A percentile compares a stretch with the other conserved stretches of the same genome.
Evolutionary conservation across 2,888 invertebrate genomes (phyloP).

Genomic region (Calliphora vomitoria): DNA sequence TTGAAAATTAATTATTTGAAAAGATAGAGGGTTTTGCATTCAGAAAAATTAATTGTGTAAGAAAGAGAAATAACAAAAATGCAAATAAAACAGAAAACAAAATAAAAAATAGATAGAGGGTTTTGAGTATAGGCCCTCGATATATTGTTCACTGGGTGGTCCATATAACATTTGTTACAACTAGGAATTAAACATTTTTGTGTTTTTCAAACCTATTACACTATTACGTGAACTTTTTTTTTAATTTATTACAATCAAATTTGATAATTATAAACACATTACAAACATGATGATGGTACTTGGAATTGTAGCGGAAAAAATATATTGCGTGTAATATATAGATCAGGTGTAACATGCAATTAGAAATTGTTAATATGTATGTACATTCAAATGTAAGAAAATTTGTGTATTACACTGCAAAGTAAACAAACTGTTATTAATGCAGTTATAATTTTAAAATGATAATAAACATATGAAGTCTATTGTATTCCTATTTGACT

Average conservation of each 20-base stretch:
- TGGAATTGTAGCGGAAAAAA: slow-evolving; percentile 4
- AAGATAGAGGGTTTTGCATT: no score
- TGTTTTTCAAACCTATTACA: not conserved
- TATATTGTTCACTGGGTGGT: no score
- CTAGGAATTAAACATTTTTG: not conserved
- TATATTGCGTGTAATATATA: slow-evolving; percentile 46
- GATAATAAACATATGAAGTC: no score
- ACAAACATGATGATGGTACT: slow-evolving; percentile 14
- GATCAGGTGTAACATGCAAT: slow-evolving; percentile 59
- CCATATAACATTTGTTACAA: not conserved
- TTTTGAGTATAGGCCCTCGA: no score
- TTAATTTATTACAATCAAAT: slow-evolving; percentile 16
- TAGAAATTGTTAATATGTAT: not conserved
- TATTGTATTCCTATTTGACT: no score
- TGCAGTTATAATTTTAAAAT: not conserved
- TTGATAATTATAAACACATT: slow-evolving; percentile 32
- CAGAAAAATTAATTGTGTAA: no score
- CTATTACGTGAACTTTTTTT: slow-evolving; percentile 15
- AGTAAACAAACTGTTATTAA: not conserved
- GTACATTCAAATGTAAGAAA: not conserved
- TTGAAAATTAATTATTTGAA: no score
- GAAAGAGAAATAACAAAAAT: no score
- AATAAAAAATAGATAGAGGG: no score
- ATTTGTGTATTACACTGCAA: not conserved
- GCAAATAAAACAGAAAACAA: no score